Evolutionary conservation across 53 echinoderm and acorn worm species (phyloP), one percentile per base, ranked within the genome.

Genomic region (Actinopyga echinites): DNA sequence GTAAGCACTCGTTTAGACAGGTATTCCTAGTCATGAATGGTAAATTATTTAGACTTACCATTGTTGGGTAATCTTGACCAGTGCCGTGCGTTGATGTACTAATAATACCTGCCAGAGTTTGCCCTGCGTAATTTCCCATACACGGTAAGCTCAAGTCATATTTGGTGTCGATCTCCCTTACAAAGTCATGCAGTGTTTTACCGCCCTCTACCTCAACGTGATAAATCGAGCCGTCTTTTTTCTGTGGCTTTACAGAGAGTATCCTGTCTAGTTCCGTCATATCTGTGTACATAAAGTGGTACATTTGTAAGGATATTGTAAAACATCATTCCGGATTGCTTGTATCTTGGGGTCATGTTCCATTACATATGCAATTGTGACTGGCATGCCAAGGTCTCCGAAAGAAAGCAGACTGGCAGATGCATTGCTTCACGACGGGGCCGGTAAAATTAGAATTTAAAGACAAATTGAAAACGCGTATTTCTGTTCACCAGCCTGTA

Each of bases 41-140:
- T 15, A 49, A 6, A 49, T 62, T 62, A 10, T 12, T 29, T 10
- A 62, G 5, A 42, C 92, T 30, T 91, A 95, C 95, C 95, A 95
- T 95, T 19, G 95, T 95, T 28, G 92, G 95, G 19, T 95, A 95
- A 64, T 95, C 95, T 49, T 95, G 95, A 1, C 95, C 95, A 8
- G 95, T 93, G 8, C 95, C 95, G 53, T 95, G 95, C 31, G 95
- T 95, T 53, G 95, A 95, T 62, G 95, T 95, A 61, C 95, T 95
- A 80, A 92, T 93, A 79, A 95, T 95, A 12, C 95, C 95, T 11
- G 95, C 95, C 9, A 93, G 88, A 6, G 95, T 95, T 89, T 95
- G 95, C 2, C 95, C 95, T 10, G 92, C 95, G 82, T 95, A 95
- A 85, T 95, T 95, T 5, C 95, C 95, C 95, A 95, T 95, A 42